Evolutionary conservation across 2,113 vertebrate genomes (phyloP).

Genomic region (Elephas maximus): DNA sequence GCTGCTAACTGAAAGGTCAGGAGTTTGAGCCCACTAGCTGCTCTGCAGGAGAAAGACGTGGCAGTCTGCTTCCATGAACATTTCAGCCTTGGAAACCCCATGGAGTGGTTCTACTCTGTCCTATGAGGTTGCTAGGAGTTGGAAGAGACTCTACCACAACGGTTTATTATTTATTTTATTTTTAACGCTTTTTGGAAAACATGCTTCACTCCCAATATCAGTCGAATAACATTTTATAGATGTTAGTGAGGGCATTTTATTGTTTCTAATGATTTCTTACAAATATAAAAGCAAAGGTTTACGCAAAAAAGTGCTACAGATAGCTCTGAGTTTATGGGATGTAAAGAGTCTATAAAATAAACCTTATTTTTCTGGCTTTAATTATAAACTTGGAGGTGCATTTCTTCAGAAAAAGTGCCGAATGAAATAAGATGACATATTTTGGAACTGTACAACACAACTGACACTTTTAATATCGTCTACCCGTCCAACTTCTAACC

Average conservation of each 20-base stretch:
- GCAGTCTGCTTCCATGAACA: no score
- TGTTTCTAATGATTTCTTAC: constrained; percentile 37
- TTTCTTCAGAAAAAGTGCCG: constrained; percentile 22
- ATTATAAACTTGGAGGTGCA: not conserved
- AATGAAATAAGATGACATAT: constrained; percentile 13
- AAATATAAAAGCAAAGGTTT: not conserved
- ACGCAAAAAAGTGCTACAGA: not conserved
- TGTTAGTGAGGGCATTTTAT: not conserved
- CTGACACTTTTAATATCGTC: not conserved
- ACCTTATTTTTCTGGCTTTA: constrained; percentile 27
- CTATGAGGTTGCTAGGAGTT: no score
- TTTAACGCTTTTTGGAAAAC: not conserved
- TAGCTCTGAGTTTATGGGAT: not conserved
- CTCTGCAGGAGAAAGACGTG: no score
- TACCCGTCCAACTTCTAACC: not conserved
- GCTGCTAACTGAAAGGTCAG: no score
- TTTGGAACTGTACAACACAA: not conserved
- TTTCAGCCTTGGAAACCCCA: no score
- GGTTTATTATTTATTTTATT: no score
- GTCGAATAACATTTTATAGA: not conserved
- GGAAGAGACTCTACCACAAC: no score
- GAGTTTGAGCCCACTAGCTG: no score
- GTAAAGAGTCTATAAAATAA: not conserved
- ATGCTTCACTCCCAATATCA: not conserved
- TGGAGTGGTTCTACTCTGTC: no score